Percentiles rank a stretch among this genome's conserved stretches.
phyloP scores from a whole-genome alignment of 2,113 vertebrate genomes.

The Parus major region DNA sequence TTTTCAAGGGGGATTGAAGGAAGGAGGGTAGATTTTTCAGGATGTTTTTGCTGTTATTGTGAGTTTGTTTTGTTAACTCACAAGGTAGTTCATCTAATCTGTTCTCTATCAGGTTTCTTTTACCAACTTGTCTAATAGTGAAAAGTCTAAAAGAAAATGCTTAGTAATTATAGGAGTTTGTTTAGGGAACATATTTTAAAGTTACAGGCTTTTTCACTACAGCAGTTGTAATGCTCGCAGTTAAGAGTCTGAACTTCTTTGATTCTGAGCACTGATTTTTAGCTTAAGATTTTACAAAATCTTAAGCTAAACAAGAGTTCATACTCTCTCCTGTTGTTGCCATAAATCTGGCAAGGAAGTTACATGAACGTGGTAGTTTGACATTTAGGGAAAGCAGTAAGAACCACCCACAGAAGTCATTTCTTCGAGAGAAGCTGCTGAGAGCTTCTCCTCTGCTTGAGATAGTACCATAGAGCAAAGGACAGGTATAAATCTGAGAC shows the following conservation, averaged over 20 bases:
- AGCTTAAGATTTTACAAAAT: not conserved
- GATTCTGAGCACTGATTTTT: not conserved
- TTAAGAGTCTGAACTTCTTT: not conserved
- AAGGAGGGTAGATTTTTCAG: not conserved
- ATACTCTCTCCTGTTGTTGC: not conserved
- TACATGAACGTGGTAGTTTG: not conserved
- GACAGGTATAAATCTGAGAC: not conserved
- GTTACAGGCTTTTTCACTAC: not conserved
- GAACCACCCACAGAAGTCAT: too few species aligned
- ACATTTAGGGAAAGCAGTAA: too few species aligned
- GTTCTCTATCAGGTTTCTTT: not conserved
- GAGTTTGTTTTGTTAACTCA: not conserved
- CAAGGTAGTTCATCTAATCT: rapidly evolving
- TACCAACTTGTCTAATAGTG: not conserved
- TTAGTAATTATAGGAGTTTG: not conserved
- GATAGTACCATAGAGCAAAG: not conserved
- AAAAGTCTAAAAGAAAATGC: not conserved
- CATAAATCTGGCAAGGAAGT: not conserved
- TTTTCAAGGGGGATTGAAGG: not conserved
- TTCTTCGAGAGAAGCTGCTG: too few species aligned
- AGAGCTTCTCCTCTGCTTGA: too few species aligned
- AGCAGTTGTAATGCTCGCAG: not conserved
- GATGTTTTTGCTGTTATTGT: not conserved
- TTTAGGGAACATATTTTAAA: not conserved
- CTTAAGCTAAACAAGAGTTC: rapidly evolving